phyloP scores from a whole-genome alignment of 2,113 vertebrate species.

The Heterotilapia buettikoferi region DNA sequence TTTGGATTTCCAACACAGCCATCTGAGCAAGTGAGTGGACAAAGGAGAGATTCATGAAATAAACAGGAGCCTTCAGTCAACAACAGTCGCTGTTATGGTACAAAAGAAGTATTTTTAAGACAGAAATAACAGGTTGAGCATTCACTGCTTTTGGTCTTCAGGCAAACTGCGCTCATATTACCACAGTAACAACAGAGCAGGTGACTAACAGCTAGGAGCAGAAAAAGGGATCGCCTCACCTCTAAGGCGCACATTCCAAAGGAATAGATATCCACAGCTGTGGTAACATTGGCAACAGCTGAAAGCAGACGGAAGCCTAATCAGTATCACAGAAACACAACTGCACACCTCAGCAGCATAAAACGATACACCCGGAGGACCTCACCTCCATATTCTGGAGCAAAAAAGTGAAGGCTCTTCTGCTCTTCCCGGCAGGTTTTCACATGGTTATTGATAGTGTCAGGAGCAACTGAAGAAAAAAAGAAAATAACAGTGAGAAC shows the following conservation, averaged over 20 bases:
- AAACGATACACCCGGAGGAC: neutral
- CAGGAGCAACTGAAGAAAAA: constrained; percentile 83
- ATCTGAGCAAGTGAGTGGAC: constrained; percentile 72
- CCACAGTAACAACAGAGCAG: neutral
- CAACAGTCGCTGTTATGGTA: neutral
- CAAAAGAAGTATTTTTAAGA: neutral
- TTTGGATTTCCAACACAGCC: constrained; percentile 98
- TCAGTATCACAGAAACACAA: neutral
- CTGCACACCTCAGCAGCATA: accelerated
- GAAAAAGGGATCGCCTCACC: constrained; percentile 71
- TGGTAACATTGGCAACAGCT: constrained; percentile 91
- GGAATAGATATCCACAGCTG: constrained; percentile 98
- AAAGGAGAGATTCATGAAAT: neutral
- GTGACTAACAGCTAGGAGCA: neutral
- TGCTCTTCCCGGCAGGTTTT: constrained; percentile 98
- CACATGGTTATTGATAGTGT: constrained; percentile 98
- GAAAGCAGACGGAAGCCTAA: neutral
- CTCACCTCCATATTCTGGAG: constrained; percentile 94
- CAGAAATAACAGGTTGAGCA: neutral
- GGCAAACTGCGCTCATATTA: neutral
- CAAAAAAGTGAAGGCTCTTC: constrained; percentile 98
- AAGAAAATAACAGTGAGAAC: neutral
- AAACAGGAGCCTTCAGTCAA: neutral
- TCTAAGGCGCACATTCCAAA: constrained; percentile 99
- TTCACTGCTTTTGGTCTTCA: neutral